Evolutionary conservation across 2,888 invertebrate genomes (phyloP), one percentile per base, ranked within the genome.

Genomic region (Drosophila monieri): DNA sequence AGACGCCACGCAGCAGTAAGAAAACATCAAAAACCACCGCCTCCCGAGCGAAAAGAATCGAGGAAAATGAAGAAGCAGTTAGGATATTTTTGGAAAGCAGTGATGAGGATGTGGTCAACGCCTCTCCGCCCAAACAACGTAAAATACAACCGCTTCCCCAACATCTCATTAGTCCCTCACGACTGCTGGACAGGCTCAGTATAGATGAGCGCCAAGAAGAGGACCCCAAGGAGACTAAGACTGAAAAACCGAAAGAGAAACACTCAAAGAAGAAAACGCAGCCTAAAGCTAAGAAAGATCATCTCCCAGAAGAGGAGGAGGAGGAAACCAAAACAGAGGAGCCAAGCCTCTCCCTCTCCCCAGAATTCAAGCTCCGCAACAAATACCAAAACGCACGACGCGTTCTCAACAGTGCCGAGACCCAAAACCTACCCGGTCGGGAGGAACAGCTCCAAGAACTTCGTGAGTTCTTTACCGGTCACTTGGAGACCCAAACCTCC

Each of bases 381-480:
- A 91, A 91, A 73, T 92, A 91, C 59, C 91, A 91, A 74, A 91
- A 89, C 73, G 92, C 92, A 0, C 83, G 91, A 6, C 88, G 90
- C 41, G 89, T 91, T 1, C 78, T 92, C 0, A 91, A 90, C 54
- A 91, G 91, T 55, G 90, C 90, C 0, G 91, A 91, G 69, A 91
- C 94, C 2, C 92, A 92, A 14, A 86, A 89, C 65, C 83, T 95
- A 57, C 95, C 95, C 6, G 96, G 97, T n/a, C 93, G 99, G 62
- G 97, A 98, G 86, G 92, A 92, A 37, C 97, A 99, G 92, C 93
- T 96, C 8, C 90, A 93, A 3, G 93, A 94, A 79, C 92, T 99
- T 15, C 92, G 93, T 23, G 91, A 92, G 3, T 97, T 97, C 91
- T 92, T 99, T 52, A 90, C 91, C 12, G 92, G 93, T 9, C 95